Evolutionary conservation across 64 coral and sea anemone genomes (phyloP), one percentile per base, ranked within the genome.

Genomic region (Stichodactyla mertensii): DNA sequence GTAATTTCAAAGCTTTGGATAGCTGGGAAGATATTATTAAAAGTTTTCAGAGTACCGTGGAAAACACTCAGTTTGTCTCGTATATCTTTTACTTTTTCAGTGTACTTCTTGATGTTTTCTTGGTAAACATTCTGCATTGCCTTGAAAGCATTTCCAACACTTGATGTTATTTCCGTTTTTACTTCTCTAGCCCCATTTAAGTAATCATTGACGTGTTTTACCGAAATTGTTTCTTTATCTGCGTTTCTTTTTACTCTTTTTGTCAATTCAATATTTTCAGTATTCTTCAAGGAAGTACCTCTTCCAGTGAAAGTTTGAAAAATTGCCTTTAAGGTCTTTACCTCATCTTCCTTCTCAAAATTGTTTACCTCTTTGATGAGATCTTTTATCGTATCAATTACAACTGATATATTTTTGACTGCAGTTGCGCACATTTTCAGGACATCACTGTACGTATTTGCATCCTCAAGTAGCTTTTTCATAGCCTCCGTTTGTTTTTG

Each of bases 341-440:
- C 82, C 61, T 98, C 89, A 55, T 94, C 90, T 88, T 88, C 80
- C n/a, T 94, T 57, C 9, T 89, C 79, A 88, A 98, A 92, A 15
- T 79, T 83, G 67, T 92, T 86, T 20, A 87, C 89, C 52, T 94
- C 82, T 8, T 91, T 53, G 31, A 92, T 92, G 19, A 98, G 54
- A 80, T 87, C 69, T 51, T 94, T 89, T 2, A 94, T 85, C 54
- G 55, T 94, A 19, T 86, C 64, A 52, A 87, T 36, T 8, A 98
- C 82, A 19, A 12, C 55, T 23, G 90, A 77, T 10, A 92, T 89
- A 27, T 90, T 74, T 16, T 88, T 79, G 16, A 83, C 71, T 83
- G 84, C 77, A 18, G 77, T 28, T 6, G 86, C 8, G 55, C 92
- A 94, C 7, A 84, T 67, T 5, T 89, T 60, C 51, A 90, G 71